Evolutionary conservation across 2,113 vertebrate genomes (phyloP).

Genomic region (Ploceus nigricollis): DNA sequence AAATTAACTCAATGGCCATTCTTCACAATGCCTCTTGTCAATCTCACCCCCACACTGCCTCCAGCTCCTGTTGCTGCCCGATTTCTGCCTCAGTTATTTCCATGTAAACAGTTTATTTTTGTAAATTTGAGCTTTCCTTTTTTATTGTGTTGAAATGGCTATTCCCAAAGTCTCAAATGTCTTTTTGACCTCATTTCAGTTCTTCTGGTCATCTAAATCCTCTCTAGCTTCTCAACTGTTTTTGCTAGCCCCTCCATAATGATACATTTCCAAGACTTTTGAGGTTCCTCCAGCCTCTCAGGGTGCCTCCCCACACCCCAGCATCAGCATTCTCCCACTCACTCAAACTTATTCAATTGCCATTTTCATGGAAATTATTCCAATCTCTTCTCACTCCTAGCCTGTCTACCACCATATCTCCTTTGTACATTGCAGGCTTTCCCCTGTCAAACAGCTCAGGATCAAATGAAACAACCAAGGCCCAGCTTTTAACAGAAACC

Average conservation of each 20-base stretch:
- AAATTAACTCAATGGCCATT: neutral
- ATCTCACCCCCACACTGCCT: neutral
- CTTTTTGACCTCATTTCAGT: neutral
- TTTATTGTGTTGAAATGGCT: neutral
- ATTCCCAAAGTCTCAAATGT: neutral
- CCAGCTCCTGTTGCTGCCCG: neutral
- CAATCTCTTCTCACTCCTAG: neutral
- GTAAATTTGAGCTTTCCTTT: neutral
- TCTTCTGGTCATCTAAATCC: neutral
- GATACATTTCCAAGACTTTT: neutral
- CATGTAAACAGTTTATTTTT: neutral
- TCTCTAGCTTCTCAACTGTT: neutral
- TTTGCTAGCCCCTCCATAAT: neutral
- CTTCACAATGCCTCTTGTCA: neutral
- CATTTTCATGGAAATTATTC: neutral
- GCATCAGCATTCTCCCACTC: neutral
- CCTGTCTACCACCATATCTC: neutral
- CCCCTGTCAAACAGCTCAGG: neutral
- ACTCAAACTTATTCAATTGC: neutral
- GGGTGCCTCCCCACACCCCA: rapidly evolving
- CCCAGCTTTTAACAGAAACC: neutral
- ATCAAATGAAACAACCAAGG: neutral
- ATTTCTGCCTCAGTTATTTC: neutral
- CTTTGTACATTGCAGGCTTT: neutral
- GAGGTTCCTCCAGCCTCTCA: neutral